Evolutionary conservation across 2,888 invertebrate genomes (phyloP).

Genomic region (Bombylius discolor): DNA sequence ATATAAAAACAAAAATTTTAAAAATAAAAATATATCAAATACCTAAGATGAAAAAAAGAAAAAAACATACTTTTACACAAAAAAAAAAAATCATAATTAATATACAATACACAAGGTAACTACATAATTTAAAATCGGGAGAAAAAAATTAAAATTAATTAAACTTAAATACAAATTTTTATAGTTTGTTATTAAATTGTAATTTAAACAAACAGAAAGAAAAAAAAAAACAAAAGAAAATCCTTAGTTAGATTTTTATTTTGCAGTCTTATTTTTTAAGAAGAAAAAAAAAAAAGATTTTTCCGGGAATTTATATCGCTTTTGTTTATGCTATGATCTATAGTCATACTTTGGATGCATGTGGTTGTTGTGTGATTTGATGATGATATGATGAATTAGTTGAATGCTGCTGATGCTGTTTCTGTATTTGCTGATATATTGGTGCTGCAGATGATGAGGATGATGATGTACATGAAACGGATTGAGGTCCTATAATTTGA

Average conservation of each 20-base stretch:
- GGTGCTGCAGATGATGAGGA: neutral
- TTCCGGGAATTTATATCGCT: neutral
- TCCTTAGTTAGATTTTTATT: neutral
- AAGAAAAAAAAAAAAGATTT: neutral
- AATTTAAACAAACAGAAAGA: too few relatives aligned
- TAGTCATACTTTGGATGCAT: conserved; percentile 38
- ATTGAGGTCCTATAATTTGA: neutral
- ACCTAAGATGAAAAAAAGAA: too few relatives aligned
- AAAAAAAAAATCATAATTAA: too few relatives aligned
- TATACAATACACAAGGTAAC: too few relatives aligned
- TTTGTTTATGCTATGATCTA: conserved; percentile 9
- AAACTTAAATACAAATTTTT: too few relatives aligned
- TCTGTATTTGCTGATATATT: conserved; percentile 6
- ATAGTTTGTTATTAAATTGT: too few relatives aligned
- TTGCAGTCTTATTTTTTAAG: conserved; percentile 1
- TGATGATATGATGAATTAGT: conserved; percentile 17
- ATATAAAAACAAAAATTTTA: too few relatives aligned
- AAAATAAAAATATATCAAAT: too few relatives aligned
- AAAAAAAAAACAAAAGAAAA: too few relatives aligned
- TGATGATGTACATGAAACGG: neutral
- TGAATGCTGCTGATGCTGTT: conserved; percentile 18
- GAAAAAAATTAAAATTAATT: too few relatives aligned
- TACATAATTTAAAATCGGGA: too few relatives aligned
- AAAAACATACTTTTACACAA: too few relatives aligned
- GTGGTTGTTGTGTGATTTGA: conserved; percentile 26